Base-by-base conservation (phyloP, 2,888 invertebrate genomes). In the Erebia ligea region DNA sequence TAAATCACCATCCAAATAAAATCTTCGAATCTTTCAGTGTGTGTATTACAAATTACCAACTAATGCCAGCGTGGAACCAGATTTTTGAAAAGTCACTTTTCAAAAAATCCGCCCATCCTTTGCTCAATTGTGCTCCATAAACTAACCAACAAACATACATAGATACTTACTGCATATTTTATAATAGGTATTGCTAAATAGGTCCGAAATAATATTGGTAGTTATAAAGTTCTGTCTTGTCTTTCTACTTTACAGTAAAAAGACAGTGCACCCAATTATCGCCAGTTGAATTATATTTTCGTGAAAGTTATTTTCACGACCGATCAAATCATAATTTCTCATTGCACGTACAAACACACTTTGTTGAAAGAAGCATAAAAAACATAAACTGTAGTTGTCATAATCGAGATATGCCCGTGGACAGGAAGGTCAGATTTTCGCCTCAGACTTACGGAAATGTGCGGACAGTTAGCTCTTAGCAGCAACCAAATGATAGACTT, bases 401-500 rank as follows among this genome's bases (percentile, higher is more conserved):
- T 80, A 81, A 80, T 77, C 78, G 70, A 73, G 78, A 73, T 73
- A 72, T 70, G 59, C 67, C 40, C 57, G 50, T 76, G 75, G 73
- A 71, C 71, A 77, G 77, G 78, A 76, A 72, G 77, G 64, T 71
- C 77, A 71, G 81, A 80, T 76, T 76, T 81, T 79, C 76, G 48
- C 3, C 48, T 62, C 48, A 15, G 48, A 62, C 21, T 48, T 45
- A 17, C 45, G 5, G 8, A 17, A 62, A 48, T 4, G 21, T 3
- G 13, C 21, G 45, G 61, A 61, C 1, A 11, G 42, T 11, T n/a
- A 17, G n/a, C n/a, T n/a, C n/a, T n/a, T n/a, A n/a, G n/a, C n/a
- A 9, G 42, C 45, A 45, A 0, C 45, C 11, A 13, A 11, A 45
- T 34, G 34, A 34, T 25, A 25, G 25, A 25, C 25, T 25, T n/a